These are phyloP conservation scores for Enoplosus armatus DNA, from an alignment of 2,797 vertebrate species.

Conservation along the genomic window DNA sequence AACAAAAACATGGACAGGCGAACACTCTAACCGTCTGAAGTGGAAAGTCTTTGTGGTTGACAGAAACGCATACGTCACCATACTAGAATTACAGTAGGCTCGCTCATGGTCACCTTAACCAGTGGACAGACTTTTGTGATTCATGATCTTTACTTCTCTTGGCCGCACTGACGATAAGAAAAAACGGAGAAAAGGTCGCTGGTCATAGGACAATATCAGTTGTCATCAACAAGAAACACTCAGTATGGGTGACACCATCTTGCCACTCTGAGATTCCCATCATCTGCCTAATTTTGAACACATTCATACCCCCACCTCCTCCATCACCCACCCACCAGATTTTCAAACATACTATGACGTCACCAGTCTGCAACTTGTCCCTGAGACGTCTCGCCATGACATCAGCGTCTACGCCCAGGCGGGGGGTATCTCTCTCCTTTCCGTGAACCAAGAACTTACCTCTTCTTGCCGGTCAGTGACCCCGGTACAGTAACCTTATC, in stretches of 20 bases:
- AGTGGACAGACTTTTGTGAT: slow-evolving; percentile 6
- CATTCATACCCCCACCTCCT: neutral
- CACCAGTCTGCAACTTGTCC: slow-evolving; percentile 55
- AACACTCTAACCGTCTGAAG: slow-evolving; percentile 5
- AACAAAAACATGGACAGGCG: slow-evolving; percentile 44
- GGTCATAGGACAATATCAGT: neutral
- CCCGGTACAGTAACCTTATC: slow-evolving; percentile 53
- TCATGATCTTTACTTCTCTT: slow-evolving; percentile 22
- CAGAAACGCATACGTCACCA: slow-evolving; percentile 32
- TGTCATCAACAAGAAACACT: slow-evolving; percentile 1
- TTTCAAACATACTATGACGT: slow-evolving; percentile 64
- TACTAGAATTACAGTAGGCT: slow-evolving; percentile 46
- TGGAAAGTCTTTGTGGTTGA: slow-evolving; percentile 36
- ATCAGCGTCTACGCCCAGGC: slow-evolving; percentile 69
- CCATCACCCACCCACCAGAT: slow-evolving; percentile 27
- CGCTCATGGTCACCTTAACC: slow-evolving; percentile 45
- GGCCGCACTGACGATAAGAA: neutral
- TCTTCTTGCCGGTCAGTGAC: slow-evolving; percentile 41
- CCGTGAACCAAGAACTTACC: slow-evolving; percentile 51
- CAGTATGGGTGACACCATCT: neutral
- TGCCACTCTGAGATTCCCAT: neutral
- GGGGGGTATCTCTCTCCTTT: slow-evolving; percentile 50
- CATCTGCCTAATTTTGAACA: slow-evolving; percentile 26
- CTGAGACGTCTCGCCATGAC: slow-evolving; percentile 65
- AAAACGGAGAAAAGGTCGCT: neutral